Conservation (phyloP, 2,888 invertebrate genomes). For the Napeogenes sylphis region DNA sequence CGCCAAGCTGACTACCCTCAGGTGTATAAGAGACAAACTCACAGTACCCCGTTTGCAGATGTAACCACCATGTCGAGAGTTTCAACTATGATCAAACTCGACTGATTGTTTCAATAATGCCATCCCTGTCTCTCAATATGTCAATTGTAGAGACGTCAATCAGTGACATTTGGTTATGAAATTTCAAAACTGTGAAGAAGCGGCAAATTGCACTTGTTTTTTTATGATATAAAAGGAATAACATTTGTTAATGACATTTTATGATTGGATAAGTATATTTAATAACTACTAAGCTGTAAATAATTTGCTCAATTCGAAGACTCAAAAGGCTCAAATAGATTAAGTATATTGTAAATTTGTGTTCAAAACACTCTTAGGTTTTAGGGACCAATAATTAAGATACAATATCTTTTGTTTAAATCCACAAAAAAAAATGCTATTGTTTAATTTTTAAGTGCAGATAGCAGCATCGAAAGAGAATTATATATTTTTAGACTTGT, state of each 20-base stretch:
- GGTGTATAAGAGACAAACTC: slow-evolving; percentile 66
- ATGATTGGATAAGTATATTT: too few species aligned
- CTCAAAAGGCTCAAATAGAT: slow-evolving; percentile 47
- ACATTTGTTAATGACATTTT: too few species aligned
- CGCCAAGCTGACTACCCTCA: slow-evolving; percentile 62
- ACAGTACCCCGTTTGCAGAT: slow-evolving; percentile 63
- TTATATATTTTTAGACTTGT: neutral
- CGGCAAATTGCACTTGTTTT: too few species aligned
- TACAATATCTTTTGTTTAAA: neutral
- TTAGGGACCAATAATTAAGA: slow-evolving; percentile 1
- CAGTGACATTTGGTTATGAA: neutral
- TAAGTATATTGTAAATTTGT: slow-evolving; percentile 18
- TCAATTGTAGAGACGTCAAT: too few species aligned
- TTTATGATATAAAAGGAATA: too few species aligned
- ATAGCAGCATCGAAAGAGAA: neutral
- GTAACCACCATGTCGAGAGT: slow-evolving; percentile 35
- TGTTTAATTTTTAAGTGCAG: too few species aligned
- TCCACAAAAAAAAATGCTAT: neutral
- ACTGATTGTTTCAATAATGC: too few species aligned
- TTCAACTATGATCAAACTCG: too few species aligned
- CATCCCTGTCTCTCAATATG: too few species aligned
- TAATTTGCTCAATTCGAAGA: slow-evolving; percentile 25
- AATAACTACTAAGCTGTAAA: neutral
- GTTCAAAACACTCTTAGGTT: slow-evolving; percentile 1
- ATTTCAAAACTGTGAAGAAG: too few species aligned